These are phyloP conservation scores for Lethenteron reissneri DNA, from an alignment of 2,113 vertebrate genomes.

Conservation along the genomic window DNA sequence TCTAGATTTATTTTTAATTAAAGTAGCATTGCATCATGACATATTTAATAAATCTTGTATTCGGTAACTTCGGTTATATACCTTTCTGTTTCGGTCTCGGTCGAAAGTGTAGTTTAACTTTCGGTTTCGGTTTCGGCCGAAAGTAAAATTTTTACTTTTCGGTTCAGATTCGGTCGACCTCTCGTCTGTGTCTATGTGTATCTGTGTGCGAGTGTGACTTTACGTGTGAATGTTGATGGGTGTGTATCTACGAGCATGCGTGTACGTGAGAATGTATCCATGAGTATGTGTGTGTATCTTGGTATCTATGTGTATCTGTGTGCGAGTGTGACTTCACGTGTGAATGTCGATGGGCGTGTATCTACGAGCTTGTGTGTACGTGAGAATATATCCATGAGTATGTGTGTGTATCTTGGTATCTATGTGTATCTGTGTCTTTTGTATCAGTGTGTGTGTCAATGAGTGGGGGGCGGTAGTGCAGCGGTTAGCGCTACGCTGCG, in stretches of 20 bases:
- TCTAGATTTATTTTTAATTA: too few species aligned
- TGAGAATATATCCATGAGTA: slow-evolving; percentile 7
- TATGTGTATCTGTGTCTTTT: slow-evolving; percentile 9
- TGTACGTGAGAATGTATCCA: slow-evolving; percentile 7
- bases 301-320: slow-evolving; percentile 11
- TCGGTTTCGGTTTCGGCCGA: too few species aligned
- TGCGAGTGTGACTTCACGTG: slow-evolving; percentile 15
- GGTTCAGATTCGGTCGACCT: too few species aligned
- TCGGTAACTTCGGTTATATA: too few species aligned
- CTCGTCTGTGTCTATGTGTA: slow-evolving; percentile 15
- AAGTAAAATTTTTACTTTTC: too few species aligned
- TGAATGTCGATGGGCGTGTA: slow-evolving; percentile 11
- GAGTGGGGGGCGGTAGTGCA: too few species aligned
- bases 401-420: slow-evolving; percentile 12
- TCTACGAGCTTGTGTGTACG: slow-evolving; percentile 8
- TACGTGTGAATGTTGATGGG: slow-evolving; percentile 6
- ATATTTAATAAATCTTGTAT: too few species aligned
- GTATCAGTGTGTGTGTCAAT: too few species aligned
- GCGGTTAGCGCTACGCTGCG: too few species aligned
- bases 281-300: slow-evolving; percentile 11
- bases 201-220: slow-evolving; percentile 19
- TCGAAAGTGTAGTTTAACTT: too few species aligned
- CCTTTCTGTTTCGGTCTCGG: too few species aligned
- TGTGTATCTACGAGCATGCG: slow-evolving; percentile 11
- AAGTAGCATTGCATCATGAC: too few species aligned